These are phyloP conservation scores for Hoplodrina blanda DNA, from an alignment of 2,888 invertebrate species.

Conservation along the genomic window DNA sequence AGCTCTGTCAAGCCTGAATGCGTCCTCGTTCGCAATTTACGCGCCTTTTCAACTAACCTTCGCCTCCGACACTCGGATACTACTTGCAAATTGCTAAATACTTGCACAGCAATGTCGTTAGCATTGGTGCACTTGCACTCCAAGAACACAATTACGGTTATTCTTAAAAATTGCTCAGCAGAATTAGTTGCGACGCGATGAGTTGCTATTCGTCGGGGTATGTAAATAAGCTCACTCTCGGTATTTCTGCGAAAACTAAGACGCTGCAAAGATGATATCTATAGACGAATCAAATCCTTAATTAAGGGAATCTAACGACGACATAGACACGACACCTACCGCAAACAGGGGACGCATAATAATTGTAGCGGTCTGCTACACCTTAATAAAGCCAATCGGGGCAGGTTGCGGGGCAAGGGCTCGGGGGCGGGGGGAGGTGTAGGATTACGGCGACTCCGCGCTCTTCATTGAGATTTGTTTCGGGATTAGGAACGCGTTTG, in stretches of 20 bases:
- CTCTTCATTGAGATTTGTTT: slow-evolving; percentile 91
- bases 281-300: slow-evolving; percentile 87
- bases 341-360: slow-evolving; percentile 91
- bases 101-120: slow-evolving; percentile 63
- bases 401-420: slow-evolving; percentile 72
- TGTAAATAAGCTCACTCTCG: slow-evolving; percentile 56
- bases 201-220: slow-evolving; percentile 20
- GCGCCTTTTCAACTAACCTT: slow-evolving; percentile 81
- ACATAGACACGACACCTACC: slow-evolving; percentile 88
- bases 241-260: slow-evolving; percentile 68
- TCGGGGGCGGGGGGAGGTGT: slow-evolving; percentile 70
- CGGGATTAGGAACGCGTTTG: slow-evolving; percentile 88
- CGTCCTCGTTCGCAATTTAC: slow-evolving; percentile 86
- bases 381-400: slow-evolving; percentile 91
- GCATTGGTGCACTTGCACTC: slow-evolving; percentile 62
- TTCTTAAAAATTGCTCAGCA: slow-evolving; percentile 36
- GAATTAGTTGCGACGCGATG: slow-evolving; percentile 26
- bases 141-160: slow-evolving; percentile 25
- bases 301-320: slow-evolving; percentile 87
- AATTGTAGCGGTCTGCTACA: slow-evolving; percentile 90
- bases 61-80: slow-evolving; percentile 68
- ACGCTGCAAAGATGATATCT: slow-evolving; percentile 78
- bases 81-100: slow-evolving; percentile 72
- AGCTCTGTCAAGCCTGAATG: slow-evolving; percentile 82
- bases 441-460: slow-evolving; percentile 86